phyloP scores from a whole-genome alignment of 2,888 invertebrate species.

The Elmis aenea region DNA sequence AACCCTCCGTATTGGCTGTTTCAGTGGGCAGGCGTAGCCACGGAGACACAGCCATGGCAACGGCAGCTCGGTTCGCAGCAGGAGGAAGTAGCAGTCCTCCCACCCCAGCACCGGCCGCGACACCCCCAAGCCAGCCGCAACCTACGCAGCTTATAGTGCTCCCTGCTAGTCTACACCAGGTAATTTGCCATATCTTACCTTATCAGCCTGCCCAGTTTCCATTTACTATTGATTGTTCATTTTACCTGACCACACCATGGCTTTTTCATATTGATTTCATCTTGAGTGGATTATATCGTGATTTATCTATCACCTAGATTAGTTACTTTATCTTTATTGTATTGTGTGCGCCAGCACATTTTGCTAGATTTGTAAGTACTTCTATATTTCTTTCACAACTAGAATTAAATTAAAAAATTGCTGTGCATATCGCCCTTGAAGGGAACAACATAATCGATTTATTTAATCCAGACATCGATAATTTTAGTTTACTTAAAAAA shows the following conservation, averaged over 20 bases:
- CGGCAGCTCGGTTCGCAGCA: slow-evolving; percentile 56
- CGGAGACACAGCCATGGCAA: slow-evolving; percentile 49
- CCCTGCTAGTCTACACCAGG: slow-evolving; percentile 49
- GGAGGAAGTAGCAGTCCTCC: slow-evolving; percentile 50
- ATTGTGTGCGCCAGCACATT: too few species aligned
- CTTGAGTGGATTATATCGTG: slow-evolving; percentile 10
- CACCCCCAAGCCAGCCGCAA: slow-evolving; percentile 44
- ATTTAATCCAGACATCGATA: too few species aligned
- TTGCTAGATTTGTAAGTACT: too few species aligned
- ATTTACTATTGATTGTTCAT: slow-evolving; percentile 17
- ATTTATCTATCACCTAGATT: too few species aligned
- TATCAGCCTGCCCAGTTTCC: slow-evolving; percentile 8
- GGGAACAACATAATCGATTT: too few species aligned
- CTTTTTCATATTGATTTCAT: slow-evolving; percentile 16
- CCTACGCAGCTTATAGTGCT: slow-evolving; percentile 48
- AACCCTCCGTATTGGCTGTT: too few species aligned
- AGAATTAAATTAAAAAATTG: too few species aligned
- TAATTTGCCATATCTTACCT: slow-evolving; percentile 29
- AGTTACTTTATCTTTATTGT: too few species aligned
- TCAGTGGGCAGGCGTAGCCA: slow-evolving; percentile 45
- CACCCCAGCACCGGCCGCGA: slow-evolving; percentile 44
- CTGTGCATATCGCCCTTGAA: too few species aligned
- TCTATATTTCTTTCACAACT: too few species aligned
- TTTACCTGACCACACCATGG: slow-evolving; percentile 5
- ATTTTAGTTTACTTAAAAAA: too few species aligned